A percentile compares a stretch with the other conserved stretches of the same genome.
Evolutionary conservation across 2,888 invertebrate species (phyloP).

Genomic region (Lymantria dispar): DNA sequence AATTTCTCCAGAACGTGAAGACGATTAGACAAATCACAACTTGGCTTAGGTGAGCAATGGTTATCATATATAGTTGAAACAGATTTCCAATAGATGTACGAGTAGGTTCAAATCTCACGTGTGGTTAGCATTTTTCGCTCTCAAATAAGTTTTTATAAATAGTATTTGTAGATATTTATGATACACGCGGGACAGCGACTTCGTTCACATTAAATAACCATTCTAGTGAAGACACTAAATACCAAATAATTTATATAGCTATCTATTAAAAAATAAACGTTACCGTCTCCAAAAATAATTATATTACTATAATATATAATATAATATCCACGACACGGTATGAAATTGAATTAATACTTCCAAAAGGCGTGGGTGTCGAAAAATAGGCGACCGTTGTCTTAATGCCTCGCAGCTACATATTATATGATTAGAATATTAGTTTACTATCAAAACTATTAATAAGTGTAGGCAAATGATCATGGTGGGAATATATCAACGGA

Average conservation of each 20-base stretch:
- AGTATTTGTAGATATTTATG: too few relatives aligned
- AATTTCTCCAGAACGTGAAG: too few relatives aligned
- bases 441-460: slow-evolving; percentile 30
- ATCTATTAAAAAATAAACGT: neutral
- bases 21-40: too few relatives aligned
- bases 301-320: neutral
- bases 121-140: too few relatives aligned
- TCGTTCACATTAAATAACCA: neutral
- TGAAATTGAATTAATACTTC: slow-evolving; percentile 23
- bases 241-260: neutral
- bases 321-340: slow-evolving; percentile 9
- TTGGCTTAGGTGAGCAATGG: too few relatives aligned
- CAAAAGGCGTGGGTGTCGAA: slow-evolving; percentile 32
- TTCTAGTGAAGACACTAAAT: neutral
- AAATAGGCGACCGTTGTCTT: slow-evolving; percentile 33
- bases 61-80: too few relatives aligned
- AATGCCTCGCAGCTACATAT: slow-evolving; percentile 30
- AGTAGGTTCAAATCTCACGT: too few relatives aligned
- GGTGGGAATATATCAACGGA: neutral
- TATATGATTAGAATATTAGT: slow-evolving; percentile 34
- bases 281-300: neutral
- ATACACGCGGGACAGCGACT: neutral
- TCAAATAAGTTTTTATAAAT: too few relatives aligned
- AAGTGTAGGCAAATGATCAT: slow-evolving; percentile 16
- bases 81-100: too few relatives aligned